These are phyloP conservation scores for Chironomus tepperi DNA, from an alignment of 1,140 invertebrate genomes.

Conservation along the genomic window DNA sequence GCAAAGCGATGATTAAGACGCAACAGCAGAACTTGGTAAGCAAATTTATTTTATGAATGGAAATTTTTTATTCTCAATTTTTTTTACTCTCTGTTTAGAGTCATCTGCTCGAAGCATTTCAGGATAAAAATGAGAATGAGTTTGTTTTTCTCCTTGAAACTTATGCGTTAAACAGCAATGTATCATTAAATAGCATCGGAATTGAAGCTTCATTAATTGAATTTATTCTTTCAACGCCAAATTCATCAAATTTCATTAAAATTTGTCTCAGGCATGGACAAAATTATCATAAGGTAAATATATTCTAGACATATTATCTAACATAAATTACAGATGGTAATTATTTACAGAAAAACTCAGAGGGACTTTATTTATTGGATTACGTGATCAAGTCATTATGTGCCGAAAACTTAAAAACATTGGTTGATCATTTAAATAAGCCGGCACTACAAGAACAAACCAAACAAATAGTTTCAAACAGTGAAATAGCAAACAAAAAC, in stretches of 20 bases:
- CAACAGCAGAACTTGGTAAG: not conserved
- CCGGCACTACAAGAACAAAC: too few relatives aligned
- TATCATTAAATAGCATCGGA: not conserved
- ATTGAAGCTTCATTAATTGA: not conserved
- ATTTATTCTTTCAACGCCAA: not conserved
- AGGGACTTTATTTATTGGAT: not conserved
- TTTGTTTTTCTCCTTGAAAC: not conserved
- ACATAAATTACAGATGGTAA: not conserved
- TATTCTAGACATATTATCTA: not conserved
- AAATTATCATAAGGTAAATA: not conserved
- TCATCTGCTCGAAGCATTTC: not conserved
- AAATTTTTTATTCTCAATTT: not conserved
- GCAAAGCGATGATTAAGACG: not conserved
- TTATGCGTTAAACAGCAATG: not conserved
- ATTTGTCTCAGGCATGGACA: not conserved
- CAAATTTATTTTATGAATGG: not conserved
- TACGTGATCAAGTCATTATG: not conserved
- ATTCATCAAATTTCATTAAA: not conserved
- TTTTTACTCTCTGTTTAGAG: not conserved
- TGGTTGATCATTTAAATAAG: not conserved
- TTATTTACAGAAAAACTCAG: not conserved
- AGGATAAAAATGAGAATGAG: not conserved
- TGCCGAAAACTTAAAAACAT: not conserved
- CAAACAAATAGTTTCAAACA: too few relatives aligned
- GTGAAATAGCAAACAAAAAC: not conserved